Evolutionary conservation across 1,140 invertebrate genomes (phyloP).

Genomic region (Copidosoma floridanum): DNA sequence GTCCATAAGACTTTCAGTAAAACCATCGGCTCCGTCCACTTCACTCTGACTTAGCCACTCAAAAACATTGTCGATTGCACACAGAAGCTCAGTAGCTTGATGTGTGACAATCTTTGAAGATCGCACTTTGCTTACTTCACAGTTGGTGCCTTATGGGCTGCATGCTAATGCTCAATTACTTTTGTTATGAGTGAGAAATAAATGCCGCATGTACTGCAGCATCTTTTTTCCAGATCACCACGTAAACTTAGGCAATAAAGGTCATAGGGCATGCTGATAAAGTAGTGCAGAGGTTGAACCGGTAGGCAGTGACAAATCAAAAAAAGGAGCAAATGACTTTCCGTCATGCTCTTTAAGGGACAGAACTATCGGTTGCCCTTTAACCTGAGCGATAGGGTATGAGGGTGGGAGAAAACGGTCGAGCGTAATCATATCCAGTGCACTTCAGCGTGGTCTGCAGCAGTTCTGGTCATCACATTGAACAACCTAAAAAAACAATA

Average conservation of each 20-base stretch:
- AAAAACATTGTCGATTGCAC: too few relatives aligned
- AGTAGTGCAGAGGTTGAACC: not conserved
- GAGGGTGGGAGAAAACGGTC: not conserved
- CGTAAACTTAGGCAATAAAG: constrained; percentile 8
- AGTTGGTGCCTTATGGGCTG: too few relatives aligned
- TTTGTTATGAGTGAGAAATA: too few relatives aligned
- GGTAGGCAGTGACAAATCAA: too few relatives aligned
- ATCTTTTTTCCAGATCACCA: not conserved
- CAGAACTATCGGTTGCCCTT: not conserved
- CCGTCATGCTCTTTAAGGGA: not conserved
- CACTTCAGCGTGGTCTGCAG: not conserved
- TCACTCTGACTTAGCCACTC: too few relatives aligned
- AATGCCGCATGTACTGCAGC: constrained; percentile 4
- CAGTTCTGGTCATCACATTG: not conserved
- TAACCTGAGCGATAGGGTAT: not conserved
- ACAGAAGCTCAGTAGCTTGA: too few relatives aligned
- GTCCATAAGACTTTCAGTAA: too few relatives aligned
- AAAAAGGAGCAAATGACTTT: not conserved
- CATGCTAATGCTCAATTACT: too few relatives aligned
- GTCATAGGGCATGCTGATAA: not conserved
- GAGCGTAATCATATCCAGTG: not conserved
- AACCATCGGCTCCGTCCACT: too few relatives aligned
- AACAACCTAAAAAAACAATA: not conserved
- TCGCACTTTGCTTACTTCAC: too few relatives aligned
- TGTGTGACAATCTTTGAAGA: too few relatives aligned